Evolutionary conservation across 2,113 vertebrate species (phyloP), one percentile per base, ranked within the genome.

Genomic region (Neomonachus schauinslandi): DNA sequence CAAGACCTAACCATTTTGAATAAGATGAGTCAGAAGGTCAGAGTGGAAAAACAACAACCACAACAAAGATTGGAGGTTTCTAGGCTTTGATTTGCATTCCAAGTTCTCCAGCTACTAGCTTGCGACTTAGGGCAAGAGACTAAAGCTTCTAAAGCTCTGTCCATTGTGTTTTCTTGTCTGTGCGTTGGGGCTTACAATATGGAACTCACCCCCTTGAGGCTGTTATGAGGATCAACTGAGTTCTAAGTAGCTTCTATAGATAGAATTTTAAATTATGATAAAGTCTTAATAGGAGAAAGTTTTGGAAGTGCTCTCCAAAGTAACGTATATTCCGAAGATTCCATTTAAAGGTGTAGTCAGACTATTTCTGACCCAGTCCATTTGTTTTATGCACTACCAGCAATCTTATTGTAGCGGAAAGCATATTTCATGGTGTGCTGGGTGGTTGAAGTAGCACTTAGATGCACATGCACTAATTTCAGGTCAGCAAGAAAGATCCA

Each of bases 351-450:
- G 97, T 92, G 85, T 89, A 98, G 98, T 83, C 97, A 72, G 97
- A 96, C 97, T 96, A 74, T 98, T 98, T 98, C 94, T 98, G 98
- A 98, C 95, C 95, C 89, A 98, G 91, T 97, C 92, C 97, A 98
- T 98, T 98, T 98, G 98, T 98, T 99, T 99, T 98, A 98, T 98
- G 99, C 98, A 98, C 98, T 98, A 98, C 98, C 98, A 99, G 98
- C 98, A 99, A 94, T 98, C 97, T 94, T 83, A 21, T 53, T 95
- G 97, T 99, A 99, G 98, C 95, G 98, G 98, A 99, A 99, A 99
- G 98, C 98, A 95, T 97, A 99, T 99, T 99, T 99, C 98, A 98
- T 98, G 98, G 98, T 98, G 91, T 94, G 93, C 59, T 98, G 98
- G 86, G 89, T 98, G 98, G 98, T 89, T 98, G 98, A 96, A 98